phyloP scores from a whole-genome alignment of 1,140 invertebrate species.

The Bombus affinis region DNA sequence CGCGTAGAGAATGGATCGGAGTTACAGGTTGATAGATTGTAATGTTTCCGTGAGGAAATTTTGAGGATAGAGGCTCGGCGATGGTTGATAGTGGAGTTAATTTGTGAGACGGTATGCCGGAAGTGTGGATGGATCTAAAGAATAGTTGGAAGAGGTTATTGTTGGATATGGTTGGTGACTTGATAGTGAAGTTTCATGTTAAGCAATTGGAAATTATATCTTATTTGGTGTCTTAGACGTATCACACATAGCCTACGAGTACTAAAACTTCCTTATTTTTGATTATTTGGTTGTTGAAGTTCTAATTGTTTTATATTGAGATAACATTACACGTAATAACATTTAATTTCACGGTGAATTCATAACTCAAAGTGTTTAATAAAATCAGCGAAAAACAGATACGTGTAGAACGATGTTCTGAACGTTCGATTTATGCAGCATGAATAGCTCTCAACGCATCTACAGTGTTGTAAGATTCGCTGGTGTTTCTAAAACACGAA shows the following conservation, averaged over 20 bases:
- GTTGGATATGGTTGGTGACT: background rate
- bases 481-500: constrained; percentile 2
- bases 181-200: no score
- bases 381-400: background rate
- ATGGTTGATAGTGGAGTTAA: background rate
- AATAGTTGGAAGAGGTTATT: background rate
- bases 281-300: no score
- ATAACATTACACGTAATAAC: no score
- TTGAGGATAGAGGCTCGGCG: background rate
- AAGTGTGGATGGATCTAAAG: background rate
- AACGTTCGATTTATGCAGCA: background rate
- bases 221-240: no score
- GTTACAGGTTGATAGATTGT: no score
- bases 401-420: background rate
- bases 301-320: no score
- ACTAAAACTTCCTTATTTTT: no score
- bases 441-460: background rate
- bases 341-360: background rate
- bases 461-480: background rate
- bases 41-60: background rate
- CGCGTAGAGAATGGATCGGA: background rate
- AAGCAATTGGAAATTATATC: no score
- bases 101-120: background rate
- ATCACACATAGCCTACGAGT: no score
- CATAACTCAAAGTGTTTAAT: background rate